These are phyloP conservation scores for Drosophila stalkeri DNA, from an alignment of 2,888 invertebrate species.

Conservation along the genomic window DNA sequence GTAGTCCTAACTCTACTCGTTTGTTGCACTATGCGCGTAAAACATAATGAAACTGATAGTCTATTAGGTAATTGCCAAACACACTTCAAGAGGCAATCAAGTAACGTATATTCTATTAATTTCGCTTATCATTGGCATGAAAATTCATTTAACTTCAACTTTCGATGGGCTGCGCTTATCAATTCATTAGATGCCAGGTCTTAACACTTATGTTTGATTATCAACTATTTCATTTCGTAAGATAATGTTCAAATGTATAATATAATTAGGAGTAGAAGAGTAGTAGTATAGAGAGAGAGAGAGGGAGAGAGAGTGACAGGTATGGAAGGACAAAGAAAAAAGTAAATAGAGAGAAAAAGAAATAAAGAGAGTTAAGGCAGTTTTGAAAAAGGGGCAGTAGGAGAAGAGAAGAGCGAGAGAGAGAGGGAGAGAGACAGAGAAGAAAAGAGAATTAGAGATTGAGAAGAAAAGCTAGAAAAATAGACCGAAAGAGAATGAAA, in stretches of 20 bases:
- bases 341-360: neutral
- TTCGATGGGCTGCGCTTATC: slow-evolving; percentile 30
- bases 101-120: neutral
- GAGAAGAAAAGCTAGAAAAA: neutral
- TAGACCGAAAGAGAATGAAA: neutral
- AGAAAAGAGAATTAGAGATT: neutral
- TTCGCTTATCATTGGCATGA: slow-evolving; percentile 33
- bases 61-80: slow-evolving; percentile 26
- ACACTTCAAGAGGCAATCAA: slow-evolving; percentile 26
- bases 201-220: slow-evolving; percentile 12
- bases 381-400: neutral
- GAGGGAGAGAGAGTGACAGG: neutral
- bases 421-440: neutral
- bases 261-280: neutral
- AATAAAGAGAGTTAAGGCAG: neutral
- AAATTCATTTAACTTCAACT: slow-evolving; percentile 20
- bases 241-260: neutral
- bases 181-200: slow-evolving; percentile 15
- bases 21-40: neutral
- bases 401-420: too few species aligned
- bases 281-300: neutral
- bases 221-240: neutral
- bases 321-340: neutral
- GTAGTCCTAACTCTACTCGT: neutral
- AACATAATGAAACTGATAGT: slow-evolving; percentile 10